Evolutionary conservation across 2,797 vertebrate genomes (phyloP).

Genomic region (Enteromius unitaeniatus): DNA sequence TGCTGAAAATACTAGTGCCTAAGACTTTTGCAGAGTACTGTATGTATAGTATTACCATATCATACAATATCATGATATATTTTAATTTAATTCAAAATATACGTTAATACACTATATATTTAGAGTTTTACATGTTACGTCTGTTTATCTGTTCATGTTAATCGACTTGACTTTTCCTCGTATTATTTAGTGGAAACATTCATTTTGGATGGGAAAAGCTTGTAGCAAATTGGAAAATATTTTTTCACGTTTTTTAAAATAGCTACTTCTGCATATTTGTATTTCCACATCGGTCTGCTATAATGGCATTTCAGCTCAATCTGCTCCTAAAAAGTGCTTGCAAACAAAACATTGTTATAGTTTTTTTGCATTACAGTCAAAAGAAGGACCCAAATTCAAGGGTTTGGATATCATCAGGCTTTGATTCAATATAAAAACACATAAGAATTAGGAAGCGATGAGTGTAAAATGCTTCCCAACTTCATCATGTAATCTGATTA

Average conservation of each 20-base stretch:
- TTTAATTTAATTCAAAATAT: too few relatives aligned
- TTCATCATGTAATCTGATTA: neutral
- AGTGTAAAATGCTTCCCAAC: neutral
- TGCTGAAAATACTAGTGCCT: too few relatives aligned
- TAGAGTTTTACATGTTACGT: too few relatives aligned
- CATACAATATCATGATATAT: too few relatives aligned
- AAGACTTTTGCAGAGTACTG: too few relatives aligned
- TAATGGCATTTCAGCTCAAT: neutral
- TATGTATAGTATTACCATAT: too few relatives aligned
- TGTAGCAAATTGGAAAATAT: neutral
- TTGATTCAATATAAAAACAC: neutral
- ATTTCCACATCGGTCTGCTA: neutral
- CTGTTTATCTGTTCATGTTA: too few relatives aligned
- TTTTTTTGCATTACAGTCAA: neutral
- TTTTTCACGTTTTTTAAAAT: neutral
- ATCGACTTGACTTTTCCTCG: too few relatives aligned
- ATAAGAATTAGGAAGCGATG: neutral
- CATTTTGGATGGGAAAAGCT: neutral
- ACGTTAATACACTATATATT: too few relatives aligned
- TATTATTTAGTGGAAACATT: neutral
- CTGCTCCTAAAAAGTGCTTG: neutral
- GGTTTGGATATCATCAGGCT: neutral
- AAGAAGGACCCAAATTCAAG: neutral
- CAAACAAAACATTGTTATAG: neutral
- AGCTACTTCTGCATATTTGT: neutral